phyloP scores from a whole-genome alignment of 1,140 invertebrate species.

The Saccostrea glomerata region DNA sequence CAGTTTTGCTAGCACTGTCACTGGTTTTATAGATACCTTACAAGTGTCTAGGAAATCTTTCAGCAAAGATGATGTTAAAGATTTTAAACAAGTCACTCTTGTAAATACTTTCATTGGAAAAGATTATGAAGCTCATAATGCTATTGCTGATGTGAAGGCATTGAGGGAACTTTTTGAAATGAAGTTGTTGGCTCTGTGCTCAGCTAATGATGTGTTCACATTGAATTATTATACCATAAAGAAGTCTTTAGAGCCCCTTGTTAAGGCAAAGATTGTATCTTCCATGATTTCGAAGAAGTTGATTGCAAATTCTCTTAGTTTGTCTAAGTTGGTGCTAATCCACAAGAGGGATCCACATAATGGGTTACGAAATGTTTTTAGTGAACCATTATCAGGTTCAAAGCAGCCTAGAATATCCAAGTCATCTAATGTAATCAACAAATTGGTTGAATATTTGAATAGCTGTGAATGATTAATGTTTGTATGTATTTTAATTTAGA shows the following conservation, averaged over 20 bases:
- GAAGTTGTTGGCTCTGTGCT: neutral
- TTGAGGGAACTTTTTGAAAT: slow-evolving; percentile 15
- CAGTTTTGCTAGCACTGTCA: neutral
- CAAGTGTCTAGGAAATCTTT: neutral
- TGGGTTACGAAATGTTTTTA: neutral
- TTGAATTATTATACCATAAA: slow-evolving; percentile 3
- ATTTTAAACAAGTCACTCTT: slow-evolving; percentile 42
- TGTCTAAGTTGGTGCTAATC: neutral
- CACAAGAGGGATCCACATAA: neutral
- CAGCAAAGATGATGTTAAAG: neutral
- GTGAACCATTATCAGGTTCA: neutral
- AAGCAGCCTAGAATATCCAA: too few species aligned
- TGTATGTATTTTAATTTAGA: too few species aligned
- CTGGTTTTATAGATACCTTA: slow-evolving; percentile 39
- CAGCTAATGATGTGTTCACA: neutral
- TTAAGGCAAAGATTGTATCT: neutral
- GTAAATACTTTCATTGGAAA: slow-evolving; percentile 33
- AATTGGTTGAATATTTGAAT: too few species aligned
- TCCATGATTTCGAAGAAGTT: neutral
- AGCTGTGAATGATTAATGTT: too few species aligned
- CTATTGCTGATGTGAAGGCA: slow-evolving; percentile 36
- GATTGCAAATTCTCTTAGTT: neutral
- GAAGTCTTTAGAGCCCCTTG: slow-evolving; percentile 25
- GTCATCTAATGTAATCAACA: too few species aligned
- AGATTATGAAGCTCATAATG: slow-evolving; percentile 36